Percentiles rank a stretch among this genome's conserved stretches.
phyloP scores from a whole-genome alignment of 2,797 vertebrate genomes.

The Urosaurus nigricauda region DNA sequence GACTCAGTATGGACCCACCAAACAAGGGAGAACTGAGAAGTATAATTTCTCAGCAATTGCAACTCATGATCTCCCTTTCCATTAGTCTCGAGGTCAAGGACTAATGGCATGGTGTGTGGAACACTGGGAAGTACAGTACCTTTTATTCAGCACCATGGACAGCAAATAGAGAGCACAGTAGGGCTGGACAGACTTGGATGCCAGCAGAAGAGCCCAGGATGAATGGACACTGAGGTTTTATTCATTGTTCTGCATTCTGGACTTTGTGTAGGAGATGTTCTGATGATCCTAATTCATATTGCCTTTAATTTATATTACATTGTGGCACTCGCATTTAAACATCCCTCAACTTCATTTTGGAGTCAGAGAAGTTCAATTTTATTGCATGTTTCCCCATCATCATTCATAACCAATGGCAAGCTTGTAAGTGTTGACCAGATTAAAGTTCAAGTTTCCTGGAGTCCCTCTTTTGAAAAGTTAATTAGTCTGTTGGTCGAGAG shows the following conservation, averaged over 20 bases:
- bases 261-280: neutral
- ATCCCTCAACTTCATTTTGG: neutral
- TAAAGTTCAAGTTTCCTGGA: neutral
- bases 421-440: neutral
- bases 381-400: neutral
- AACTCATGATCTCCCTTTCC: no score
- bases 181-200: neutral
- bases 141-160: constrained; percentile 1
- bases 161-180: neutral
- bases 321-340: neutral
- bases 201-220: neutral
- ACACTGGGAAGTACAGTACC: neutral
- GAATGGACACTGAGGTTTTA: neutral
- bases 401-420: neutral
- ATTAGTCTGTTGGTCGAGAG: neutral
- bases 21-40: no score
- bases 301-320: neutral
- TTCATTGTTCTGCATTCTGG: neutral
- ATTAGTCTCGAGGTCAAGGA: no score
- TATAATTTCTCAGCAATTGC: no score
- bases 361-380: neutral
- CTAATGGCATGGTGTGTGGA: neutral
- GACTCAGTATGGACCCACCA: no score
- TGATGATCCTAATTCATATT: neutral
- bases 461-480: neutral